Conservation (phyloP, 2,113 vertebrate genomes). For the Tragelaphus buxtoni region DNA sequence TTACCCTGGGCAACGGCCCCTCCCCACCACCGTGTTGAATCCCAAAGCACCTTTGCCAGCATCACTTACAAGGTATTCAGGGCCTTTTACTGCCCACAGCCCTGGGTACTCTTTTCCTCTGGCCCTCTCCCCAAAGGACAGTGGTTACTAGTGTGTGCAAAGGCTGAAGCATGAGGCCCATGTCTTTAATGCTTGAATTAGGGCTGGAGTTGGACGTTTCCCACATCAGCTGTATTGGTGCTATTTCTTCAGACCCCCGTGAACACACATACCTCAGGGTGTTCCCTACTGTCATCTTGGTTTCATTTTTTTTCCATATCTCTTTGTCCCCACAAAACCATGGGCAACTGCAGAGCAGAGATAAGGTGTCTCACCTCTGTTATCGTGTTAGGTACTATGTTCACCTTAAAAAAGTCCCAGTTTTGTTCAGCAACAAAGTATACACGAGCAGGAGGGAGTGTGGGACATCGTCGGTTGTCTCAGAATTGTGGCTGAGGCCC, state of each 20-base stretch:
- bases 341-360: neutral
- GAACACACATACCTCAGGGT: neutral
- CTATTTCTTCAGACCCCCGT: neutral
- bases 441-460: neutral
- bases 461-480: neutral
- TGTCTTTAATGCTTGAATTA: neutral
- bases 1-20: neutral
- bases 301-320: neutral
- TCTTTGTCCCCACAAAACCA: neutral
- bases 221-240: neutral
- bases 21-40: rapidly evolving
- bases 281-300: neutral
- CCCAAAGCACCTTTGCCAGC: neutral
- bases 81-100: neutral
- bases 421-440: neutral
- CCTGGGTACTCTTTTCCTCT: neutral
- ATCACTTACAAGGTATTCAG: neutral
- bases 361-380: neutral
- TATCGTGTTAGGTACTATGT: neutral
- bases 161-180: neutral
- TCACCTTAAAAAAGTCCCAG: neutral
- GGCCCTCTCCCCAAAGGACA: neutral
- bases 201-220: neutral
- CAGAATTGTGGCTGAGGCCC: neutral
- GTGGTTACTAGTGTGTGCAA: rapidly evolving